Evolutionary conservation across 2,113 vertebrate species (phyloP), one percentile per base, ranked within the genome.

Genomic region (Anoplopoma fimbria): DNA sequence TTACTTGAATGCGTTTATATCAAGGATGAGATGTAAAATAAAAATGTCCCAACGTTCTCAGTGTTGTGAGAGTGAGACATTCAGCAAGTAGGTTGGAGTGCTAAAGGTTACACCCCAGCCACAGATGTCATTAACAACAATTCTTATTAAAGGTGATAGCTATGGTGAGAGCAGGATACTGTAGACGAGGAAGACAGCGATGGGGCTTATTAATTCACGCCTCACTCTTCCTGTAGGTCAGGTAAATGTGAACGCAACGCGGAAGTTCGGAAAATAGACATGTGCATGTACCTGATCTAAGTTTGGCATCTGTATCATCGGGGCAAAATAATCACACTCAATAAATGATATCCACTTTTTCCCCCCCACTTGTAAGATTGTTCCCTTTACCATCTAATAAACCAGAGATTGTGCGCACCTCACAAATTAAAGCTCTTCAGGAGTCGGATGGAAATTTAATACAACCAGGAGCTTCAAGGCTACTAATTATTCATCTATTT

Each of bases 71-170:
- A 72, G 82, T 75, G 75, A 74, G 69, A 86, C 15, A 19, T 80
- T 78, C 81, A 60, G 77, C 45, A 69, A 31, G 61, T 2, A 0
- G 60, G 23, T 31, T 69, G 74, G 79, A 36, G 90, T 87, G 89
- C 82, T 90, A 90, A 91, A 91, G 90, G 80, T 88, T 89, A 76
- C 90, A 92, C 90, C 83, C 33, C 53, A 63, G 71, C 45, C 68
- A 83, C 85, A 88, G 71, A 88, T 81, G 85, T 88, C 85, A 91
- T 93, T 91, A 86, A 88, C 84, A 93, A 84, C 81, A 65, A 77
- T 45, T 91, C 87, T 91, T 92, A 88, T 92, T 90, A 70, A 86
- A 90, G 89, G 91, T 89, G 90, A 91, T 73, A 86, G 78, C 60
- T 69, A 38, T 31, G 34, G 84, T 89, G 85, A 89, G 91, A 91